These are phyloP conservation scores for Lutjanus argentimaculatus DNA, from an alignment of 2,797 vertebrate genomes.

Conservation along the genomic window DNA sequence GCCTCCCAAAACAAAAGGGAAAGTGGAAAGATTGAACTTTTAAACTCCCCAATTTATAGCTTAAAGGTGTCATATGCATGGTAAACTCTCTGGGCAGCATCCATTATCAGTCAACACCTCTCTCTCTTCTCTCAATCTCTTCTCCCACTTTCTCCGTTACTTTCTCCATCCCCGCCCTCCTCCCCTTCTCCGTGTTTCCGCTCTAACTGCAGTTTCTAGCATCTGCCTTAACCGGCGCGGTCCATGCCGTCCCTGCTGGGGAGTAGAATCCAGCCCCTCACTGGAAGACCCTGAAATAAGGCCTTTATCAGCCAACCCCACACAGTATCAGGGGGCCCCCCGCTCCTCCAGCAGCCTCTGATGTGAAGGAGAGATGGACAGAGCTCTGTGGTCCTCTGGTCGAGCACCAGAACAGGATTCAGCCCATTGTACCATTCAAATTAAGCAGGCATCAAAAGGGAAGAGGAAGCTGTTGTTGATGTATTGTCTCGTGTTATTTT, in stretches of 20 bases:
- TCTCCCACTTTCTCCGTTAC: constrained; percentile 70
- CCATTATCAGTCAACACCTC: constrained; percentile 79
- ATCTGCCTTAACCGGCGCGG: constrained; percentile 78
- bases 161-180: constrained; percentile 56
- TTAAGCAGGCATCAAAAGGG: constrained; percentile 88
- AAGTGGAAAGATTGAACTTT: constrained; percentile 81
- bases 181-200: constrained; percentile 66
- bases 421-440: constrained; percentile 87
- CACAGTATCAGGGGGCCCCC: constrained; percentile 87
- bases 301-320: constrained; percentile 89
- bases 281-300: constrained; percentile 88
- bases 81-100: constrained; percentile 72
- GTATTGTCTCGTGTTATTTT: constrained; percentile 87
- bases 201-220: constrained; percentile 78
- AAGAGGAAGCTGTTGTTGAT: constrained; percentile 85
- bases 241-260: constrained; percentile 81
- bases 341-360: constrained; percentile 86
- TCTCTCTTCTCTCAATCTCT: constrained; percentile 67
- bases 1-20: constrained; percentile 76
- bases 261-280: constrained; percentile 83
- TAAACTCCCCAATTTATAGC: constrained; percentile 81
- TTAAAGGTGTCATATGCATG: constrained; percentile 83
- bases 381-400: constrained; percentile 86
- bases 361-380: constrained; percentile 89
- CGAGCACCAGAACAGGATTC: constrained; percentile 88